Base-by-base conservation (phyloP, 1,140 invertebrate genomes). In the Cydia splendana region DNA sequence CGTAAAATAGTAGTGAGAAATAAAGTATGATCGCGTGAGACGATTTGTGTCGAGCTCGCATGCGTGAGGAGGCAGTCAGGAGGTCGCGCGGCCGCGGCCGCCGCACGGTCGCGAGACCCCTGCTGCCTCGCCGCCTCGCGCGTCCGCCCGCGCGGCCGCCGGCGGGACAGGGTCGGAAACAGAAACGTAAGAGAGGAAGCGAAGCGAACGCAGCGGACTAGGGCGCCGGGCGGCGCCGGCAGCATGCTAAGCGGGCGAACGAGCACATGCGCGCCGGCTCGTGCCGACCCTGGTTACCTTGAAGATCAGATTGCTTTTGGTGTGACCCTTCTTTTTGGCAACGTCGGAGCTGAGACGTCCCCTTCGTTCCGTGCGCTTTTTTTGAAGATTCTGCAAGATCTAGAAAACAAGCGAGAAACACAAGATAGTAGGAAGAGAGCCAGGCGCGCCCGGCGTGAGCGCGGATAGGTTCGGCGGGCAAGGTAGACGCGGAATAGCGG, bases 301-400 rank as follows among this genome's bases (percentile, higher is more conserved):
- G 96, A 97, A 97, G 96, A 98, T 97, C 95, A 97, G 96, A 96
- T 97, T 97, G 96, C 96, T 97, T 97, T 97, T 97, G 95, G 96
- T 97, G 96, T 96, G 96, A 95, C 96, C 96, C 95, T 96, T 96
- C 96, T 97, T 97, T 97, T 97, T 97, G 95, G 96, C 95, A 95
- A 95, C 95, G 93, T 97, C 96, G 94, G 96, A 96, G 96, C 96
- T 96, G 95, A 97, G 96, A 94, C 97, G 96, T 95, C 97, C 97
- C 95, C 97, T 96, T 95, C 97, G 95, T 96, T 97, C 97, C 95
- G 97, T 97, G 96, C 96, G 96, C 96, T 97, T 98, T 97, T 97
- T 98, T 97, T 97, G 97, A 95, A 97, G 96, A 96, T 97, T 98
- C 97, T 98, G 97, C 96, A 98, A 97, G 96, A 98, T 98, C 97